These are phyloP conservation scores for Myotis findleyi DNA, from an alignment of 2,797 vertebrate species.

Conservation along the genomic window DNA sequence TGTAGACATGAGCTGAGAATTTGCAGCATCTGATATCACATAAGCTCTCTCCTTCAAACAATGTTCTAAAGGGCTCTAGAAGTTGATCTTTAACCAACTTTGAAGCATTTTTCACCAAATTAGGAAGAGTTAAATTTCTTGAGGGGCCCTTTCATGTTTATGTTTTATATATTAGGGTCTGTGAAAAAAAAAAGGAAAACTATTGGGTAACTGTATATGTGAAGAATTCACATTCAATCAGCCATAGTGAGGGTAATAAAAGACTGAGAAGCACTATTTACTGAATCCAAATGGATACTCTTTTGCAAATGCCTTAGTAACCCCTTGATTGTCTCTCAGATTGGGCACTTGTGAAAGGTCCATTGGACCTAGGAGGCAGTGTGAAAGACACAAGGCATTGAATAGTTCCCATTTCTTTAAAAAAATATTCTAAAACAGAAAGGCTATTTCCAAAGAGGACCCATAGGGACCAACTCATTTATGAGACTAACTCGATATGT, in stretches of 20 bases:
- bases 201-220: not conserved
- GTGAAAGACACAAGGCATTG: conserved; percentile 19
- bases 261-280: conserved; percentile 34
- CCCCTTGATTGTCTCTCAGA: conserved; percentile 13
- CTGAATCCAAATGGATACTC: conserved; percentile 38
- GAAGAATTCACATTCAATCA: conserved; percentile 45
- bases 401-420: conserved; percentile 59
- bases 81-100: conserved; percentile 5
- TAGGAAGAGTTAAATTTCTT: conserved; percentile 54
- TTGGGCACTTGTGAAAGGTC: conserved; percentile 86
- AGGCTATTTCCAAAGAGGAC: conserved; percentile 69
- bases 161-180: conserved; percentile 33
- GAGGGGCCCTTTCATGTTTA: not conserved
- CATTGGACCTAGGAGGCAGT: conserved; percentile 85
- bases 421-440: conserved; percentile 61
- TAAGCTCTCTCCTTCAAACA: not conserved
- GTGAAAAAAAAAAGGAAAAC: not conserved
- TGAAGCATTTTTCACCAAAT: conserved; percentile 1
- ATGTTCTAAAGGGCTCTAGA: conserved; percentile 22
- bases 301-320: conserved; percentile 55
- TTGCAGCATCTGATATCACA: not conserved
- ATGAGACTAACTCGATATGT: conserved; percentile 25
- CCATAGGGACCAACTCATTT: not conserved
- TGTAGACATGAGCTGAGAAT: not conserved
- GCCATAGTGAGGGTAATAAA: conserved; percentile 39